Base-by-base conservation (phyloP, 2,797 vertebrate species). In the Leptatherina wallacei region DNA sequence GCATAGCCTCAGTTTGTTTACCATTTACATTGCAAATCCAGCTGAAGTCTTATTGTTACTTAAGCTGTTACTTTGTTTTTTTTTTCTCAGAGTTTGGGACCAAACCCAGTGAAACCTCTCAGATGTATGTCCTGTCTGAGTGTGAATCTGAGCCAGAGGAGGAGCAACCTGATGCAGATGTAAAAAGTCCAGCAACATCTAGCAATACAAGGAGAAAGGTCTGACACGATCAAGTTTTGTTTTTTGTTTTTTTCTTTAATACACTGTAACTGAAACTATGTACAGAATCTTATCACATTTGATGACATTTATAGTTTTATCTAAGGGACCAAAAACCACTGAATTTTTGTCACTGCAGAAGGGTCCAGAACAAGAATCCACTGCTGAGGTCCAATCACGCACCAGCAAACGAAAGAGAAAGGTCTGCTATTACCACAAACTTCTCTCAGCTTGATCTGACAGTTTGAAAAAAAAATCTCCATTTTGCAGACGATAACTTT, bases 181-280 rank as follows among this genome's bases (percentile, higher is more conserved):
- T 38, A 49, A 32, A 68, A 68, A 58, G 47, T 69, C 33, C 57
- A n/a, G 55, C 55, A 36, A 75, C 4, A 52, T 56, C 81, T 8
- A 76, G 30, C 56, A 66, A 68, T 29, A 75, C 32, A 51, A 93
- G 84, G 63, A 90, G 75, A 82, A 93, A 93, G 92, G 94, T 94
- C 54, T 32, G 82, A 3, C 1, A 4, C 4, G 0, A 0, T 58
- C 18, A 7, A 1, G 22, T 3, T 2, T 61, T 2, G 24, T 27
- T 27, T 27, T 27, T 27, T 14, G 42, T 38, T 7, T 51, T 4
- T 0, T 10, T 22, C 12, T 63, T 49, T 10, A n/a, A 49, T 22
- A 11, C 20, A 49, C 9, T 10, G 4, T 51, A 10, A 4, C 49
- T 51, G 22, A 51, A 10, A 3, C 9, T 22, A 32, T 69, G 2